phyloP scores from a whole-genome alignment of 2,113 vertebrate genomes.

The Poeciliopsis retropinna region DNA sequence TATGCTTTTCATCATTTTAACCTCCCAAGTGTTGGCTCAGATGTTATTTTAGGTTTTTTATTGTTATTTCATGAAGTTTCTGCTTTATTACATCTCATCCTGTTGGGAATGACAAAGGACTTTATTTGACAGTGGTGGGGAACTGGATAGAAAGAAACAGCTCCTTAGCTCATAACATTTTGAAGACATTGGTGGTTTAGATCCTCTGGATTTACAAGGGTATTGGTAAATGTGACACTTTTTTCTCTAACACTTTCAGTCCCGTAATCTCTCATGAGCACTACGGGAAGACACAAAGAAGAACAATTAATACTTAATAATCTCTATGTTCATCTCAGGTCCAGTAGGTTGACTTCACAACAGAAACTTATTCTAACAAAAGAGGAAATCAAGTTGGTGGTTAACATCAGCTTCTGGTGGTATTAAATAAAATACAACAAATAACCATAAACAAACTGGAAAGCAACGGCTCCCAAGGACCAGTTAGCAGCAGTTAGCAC shows the following conservation, averaged over 20 bases:
- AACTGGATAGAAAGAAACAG: conserved; percentile 44
- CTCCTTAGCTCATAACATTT: conserved; percentile 45
- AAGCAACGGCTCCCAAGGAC: no score
- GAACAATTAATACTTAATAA: no score
- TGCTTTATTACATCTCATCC: conserved; percentile 58
- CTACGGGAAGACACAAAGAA: conserved; percentile 8
- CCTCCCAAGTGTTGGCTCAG: conserved; percentile 31
- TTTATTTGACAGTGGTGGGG: conserved; percentile 52
- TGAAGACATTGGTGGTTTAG: conserved; percentile 16
- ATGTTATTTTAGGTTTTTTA: conserved; percentile 47
- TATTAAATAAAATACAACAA: no score
- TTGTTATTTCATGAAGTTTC: conserved; percentile 56
- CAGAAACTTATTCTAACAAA: no score
- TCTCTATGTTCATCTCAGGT: no score
- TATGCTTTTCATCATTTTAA: conserved; percentile 37
- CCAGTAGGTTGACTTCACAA: no score
- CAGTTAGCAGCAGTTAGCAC: no score
- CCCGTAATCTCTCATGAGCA: conserved; percentile 15
- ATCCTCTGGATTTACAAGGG: conserved; percentile 33
- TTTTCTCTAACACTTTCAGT: conserved; percentile 3
- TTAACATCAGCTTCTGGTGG: no score
- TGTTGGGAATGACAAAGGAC: conserved; percentile 20
- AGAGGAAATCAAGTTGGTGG: no score
- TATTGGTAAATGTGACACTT: conserved; percentile 11
- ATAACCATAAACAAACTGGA: no score